A percentile compares a stretch with the other conserved stretches of the same genome.
Evolutionary conservation across 1,140 invertebrate species (phyloP).

Genomic region (Globodera ellingtonae): DNA sequence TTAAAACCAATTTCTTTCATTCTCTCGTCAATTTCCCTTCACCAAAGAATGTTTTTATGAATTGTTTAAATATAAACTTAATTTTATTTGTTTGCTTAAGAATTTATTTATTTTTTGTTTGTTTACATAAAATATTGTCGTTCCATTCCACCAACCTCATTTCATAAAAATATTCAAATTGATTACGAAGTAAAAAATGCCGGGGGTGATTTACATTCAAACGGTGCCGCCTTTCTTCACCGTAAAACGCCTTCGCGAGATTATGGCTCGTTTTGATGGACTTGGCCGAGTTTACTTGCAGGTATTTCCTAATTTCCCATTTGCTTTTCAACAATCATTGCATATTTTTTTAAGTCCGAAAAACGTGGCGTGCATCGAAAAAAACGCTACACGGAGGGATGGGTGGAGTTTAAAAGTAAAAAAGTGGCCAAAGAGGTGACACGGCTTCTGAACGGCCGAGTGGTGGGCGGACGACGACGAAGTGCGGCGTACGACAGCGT

Average conservation of each 20-base stretch:
- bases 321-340: background rate
- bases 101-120: too few species aligned
- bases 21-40: background rate
- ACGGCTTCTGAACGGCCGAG: slow-evolving; percentile 78
- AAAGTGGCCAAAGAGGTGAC: slow-evolving; percentile 72
- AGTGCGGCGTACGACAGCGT: slow-evolving; percentile 80
- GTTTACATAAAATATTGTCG: too few species aligned
- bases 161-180: too few species aligned
- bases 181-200: slow-evolving; percentile 1
- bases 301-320: slow-evolving; percentile 38
- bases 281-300: slow-evolving; percentile 64
- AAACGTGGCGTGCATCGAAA: slow-evolving; percentile 60
- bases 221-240: slow-evolving; percentile 63
- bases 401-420: slow-evolving; percentile 84
- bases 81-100: background rate
- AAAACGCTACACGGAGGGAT: slow-evolving; percentile 83
- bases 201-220: slow-evolving; percentile 64
- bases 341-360: slow-evolving; percentile 47
- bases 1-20: background rate
- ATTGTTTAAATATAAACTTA: background rate
- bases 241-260: slow-evolving; percentile 56
- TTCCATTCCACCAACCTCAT: too few species aligned
- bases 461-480: slow-evolving; percentile 82
- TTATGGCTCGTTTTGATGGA: slow-evolving; percentile 60
- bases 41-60: background rate